Conservation (phyloP, 2,113 vertebrate species). For the Hirundichthys speculiger region DNA sequence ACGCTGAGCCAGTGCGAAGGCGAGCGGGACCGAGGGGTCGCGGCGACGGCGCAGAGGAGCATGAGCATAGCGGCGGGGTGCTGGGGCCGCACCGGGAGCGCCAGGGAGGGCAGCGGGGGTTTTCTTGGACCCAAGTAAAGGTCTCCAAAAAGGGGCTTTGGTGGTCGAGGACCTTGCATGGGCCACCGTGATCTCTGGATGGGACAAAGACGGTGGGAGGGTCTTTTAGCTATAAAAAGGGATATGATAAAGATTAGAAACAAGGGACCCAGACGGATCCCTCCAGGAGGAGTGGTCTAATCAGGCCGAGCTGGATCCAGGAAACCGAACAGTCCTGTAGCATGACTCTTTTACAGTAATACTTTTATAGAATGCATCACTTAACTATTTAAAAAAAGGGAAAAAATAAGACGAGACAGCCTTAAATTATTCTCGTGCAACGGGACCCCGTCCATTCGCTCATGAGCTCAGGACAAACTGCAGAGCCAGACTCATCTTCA, state of each 20-base stretch:
- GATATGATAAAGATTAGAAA: no score
- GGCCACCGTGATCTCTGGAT: constrained; percentile 56
- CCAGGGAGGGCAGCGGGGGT: constrained; percentile 80
- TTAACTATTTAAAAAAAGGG: constrained; percentile 40
- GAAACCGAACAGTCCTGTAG: constrained; percentile 64
- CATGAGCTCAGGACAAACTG: constrained; percentile 74
- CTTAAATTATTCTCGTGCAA: constrained; percentile 67
- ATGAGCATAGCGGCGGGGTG: constrained; percentile 94
- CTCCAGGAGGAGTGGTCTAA: constrained; percentile 50
- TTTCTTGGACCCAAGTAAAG: constrained; percentile 75
- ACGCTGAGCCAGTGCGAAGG: constrained; percentile 90
- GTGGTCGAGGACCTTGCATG: constrained; percentile 10
- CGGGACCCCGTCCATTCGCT: constrained; percentile 13
- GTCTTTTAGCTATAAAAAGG: constrained; percentile 1
- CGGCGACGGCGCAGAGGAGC: constrained; percentile 86
- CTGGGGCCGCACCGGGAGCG: constrained; percentile 89
- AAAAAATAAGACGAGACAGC: constrained; percentile 48
- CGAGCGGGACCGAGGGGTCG: constrained; percentile 79
- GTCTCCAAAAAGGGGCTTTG: background rate
- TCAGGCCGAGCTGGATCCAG: constrained; percentile 49
- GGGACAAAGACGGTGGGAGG: background rate
- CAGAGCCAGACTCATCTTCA: constrained; percentile 35
- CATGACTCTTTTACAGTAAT: constrained; percentile 71
- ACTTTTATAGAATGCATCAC: constrained; percentile 62
- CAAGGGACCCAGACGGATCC: background rate